A percentile compares a stretch with the other conserved stretches of the same genome.
These are phyloP conservation scores for Limnephilus auricula DNA, from an alignment of 2,888 invertebrate genomes.

Conservation along the genomic window DNA sequence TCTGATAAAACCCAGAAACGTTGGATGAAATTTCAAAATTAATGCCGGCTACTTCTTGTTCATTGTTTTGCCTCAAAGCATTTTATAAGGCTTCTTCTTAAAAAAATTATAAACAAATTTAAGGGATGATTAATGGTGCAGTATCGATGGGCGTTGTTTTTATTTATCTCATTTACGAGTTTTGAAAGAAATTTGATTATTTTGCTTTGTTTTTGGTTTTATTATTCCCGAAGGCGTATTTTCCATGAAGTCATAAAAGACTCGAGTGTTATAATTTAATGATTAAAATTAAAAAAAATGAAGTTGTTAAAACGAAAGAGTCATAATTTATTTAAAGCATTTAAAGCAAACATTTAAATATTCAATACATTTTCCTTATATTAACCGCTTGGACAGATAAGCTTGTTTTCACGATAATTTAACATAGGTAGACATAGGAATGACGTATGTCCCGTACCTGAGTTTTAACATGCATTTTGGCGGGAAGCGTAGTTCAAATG, in stretches of 20 bases:
- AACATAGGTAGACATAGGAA: too few species aligned
- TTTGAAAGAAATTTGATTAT: background rate
- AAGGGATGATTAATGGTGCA: conserved; percentile 37
- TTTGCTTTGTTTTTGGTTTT: background rate
- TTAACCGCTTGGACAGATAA: too few species aligned
- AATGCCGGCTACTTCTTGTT: conserved; percentile 48
- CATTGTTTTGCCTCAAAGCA: conserved; percentile 31
- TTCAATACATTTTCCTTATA: too few species aligned
- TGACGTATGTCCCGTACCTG: too few species aligned
- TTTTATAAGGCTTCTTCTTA: conserved; percentile 19
- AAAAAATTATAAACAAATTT: conserved; percentile 11
- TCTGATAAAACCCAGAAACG: conserved; percentile 61
- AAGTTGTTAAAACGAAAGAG: background rate
- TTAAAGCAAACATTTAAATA: too few species aligned
- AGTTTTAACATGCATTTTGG: too few species aligned
- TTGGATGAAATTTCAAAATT: conserved; percentile 62
- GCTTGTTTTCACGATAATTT: too few species aligned
- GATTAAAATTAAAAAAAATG: background rate
- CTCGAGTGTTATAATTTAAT: background rate
- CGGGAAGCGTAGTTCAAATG: too few species aligned
- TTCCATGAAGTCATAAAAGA: conserved; percentile 22
- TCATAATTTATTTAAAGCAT: background rate
- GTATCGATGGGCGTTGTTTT: conserved; percentile 30
- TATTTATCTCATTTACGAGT: background rate
- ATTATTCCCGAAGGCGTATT: conserved; percentile 31